Base-by-base conservation (phyloP, 2,797 vertebrate species). In the Fistularia tabacaria region DNA sequence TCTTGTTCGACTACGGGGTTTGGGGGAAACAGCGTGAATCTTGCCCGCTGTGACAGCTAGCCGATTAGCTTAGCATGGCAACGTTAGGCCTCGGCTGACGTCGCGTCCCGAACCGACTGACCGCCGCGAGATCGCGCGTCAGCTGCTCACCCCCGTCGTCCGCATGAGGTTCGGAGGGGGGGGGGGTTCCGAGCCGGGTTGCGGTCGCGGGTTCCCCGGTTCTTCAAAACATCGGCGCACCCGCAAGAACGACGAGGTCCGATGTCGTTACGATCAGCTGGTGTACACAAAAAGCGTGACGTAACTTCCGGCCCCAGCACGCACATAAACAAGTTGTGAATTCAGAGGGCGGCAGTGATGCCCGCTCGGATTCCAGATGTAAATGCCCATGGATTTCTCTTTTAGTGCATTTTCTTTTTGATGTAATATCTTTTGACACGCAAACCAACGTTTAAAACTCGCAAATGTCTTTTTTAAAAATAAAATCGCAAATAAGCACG, bases 211-310 rank as follows among this genome's bases (percentile, higher is more conserved):
- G 25, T 25, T 25, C 4, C 10, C 14, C 15, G 37, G 9, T 25
- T 40, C 1, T 38, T 52, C 39, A 7, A 10, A 36, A 10, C 41
- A 51, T 46, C 12, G 44, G 3, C 45, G 54, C 38, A 49, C 9
- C 7, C 36, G 10, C 50, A 15, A 39, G 13, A 49, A 49, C 36
- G 36, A 62, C 43, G 40, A 11, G 7, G 8, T 9, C 25, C 13
- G 49, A n/a, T 15, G 58, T 36, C 14, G 62, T 48, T 59, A 8
- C 55, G 74, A 84, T 88, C 88, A 90, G 87, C 88, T 89, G 88
- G 64, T 76, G 64, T 47, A 59, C 71, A 64, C 42, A 71, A 76
- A 65, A 67, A 54, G 44, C 10, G 10, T 47, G 57, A 77, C 84
- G 85, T 87, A 77, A 84, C 46, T 44, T 82, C 79, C 79, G 61